Conservation (phyloP, 2,797 vertebrate species). For the Heliangelus exortis region DNA sequence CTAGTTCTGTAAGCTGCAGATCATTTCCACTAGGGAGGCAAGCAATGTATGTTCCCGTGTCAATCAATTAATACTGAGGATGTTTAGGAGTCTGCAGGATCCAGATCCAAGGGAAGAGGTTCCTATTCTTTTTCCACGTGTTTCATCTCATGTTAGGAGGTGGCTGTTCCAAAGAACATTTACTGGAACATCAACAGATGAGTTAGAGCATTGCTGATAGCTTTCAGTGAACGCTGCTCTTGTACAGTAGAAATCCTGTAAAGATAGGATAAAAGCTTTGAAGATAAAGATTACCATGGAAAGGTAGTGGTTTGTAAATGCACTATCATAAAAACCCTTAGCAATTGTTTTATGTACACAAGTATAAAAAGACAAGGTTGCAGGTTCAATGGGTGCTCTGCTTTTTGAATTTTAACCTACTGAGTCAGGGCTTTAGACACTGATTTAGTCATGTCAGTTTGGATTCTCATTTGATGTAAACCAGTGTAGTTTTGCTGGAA, state of each 20-base stretch:
- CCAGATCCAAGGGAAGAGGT: neutral
- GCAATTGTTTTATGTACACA: neutral
- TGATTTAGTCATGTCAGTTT: neutral
- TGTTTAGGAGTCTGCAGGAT: neutral
- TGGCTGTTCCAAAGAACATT: constrained; percentile 36
- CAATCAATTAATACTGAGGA: fast-evolving
- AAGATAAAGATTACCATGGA: constrained; percentile 36
- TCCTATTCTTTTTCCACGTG: neutral
- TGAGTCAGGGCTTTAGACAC: neutral
- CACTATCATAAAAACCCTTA: neutral
- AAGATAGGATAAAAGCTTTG: constrained; percentile 52
- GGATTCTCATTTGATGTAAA: neutral
- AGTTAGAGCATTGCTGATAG: constrained; percentile 31
- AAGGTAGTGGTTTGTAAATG: constrained; percentile 39
- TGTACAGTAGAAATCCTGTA: constrained; percentile 45
- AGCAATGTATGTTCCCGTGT: neutral
- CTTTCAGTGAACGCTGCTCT: constrained; percentile 36
- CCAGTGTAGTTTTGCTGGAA: neutral
- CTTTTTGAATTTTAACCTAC: neutral
- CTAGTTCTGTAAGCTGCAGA: neutral
- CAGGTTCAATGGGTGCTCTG: neutral
- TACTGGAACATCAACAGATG: constrained; percentile 28
- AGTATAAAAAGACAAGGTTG: neutral
- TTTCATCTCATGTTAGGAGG: constrained; percentile 25
- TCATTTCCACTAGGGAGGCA: neutral